A percentile compares a stretch with the other conserved stretches of the same genome.
Conservation (phyloP, 2,888 invertebrate genomes). For the Herminia tarsipennalis region DNA sequence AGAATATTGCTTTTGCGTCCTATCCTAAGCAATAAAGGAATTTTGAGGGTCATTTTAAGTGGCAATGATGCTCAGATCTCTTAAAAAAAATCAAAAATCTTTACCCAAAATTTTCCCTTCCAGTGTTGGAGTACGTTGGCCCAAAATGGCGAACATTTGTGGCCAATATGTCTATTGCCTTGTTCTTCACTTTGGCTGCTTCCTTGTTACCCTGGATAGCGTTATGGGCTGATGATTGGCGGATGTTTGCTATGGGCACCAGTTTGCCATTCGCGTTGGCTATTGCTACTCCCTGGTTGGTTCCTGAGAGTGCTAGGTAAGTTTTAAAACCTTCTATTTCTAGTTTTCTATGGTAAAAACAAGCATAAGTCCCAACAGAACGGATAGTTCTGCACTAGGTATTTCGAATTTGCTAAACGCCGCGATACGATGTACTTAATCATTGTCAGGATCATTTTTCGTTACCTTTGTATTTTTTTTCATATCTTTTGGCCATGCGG, state of each 20-base stretch:
- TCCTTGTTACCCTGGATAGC: constrained; percentile 94
- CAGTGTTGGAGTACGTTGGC: constrained; percentile 95
- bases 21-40: too few species aligned
- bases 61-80: too few species aligned
- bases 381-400: too few species aligned
- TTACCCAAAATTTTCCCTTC: too few species aligned
- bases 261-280: constrained; percentile 91
- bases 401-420: too few species aligned
- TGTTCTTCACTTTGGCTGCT: constrained; percentile 94
- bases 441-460: neutral
- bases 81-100: too few species aligned
- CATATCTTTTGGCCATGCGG: too few species aligned
- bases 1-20: too few species aligned
- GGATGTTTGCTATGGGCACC: constrained; percentile 90
- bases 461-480: too few species aligned
- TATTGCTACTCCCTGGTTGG: constrained; percentile 90
- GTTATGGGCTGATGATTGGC: constrained; percentile 92
- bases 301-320: constrained; percentile 94
- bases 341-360: neutral
- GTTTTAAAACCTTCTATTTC: neutral
- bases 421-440: too few species aligned
- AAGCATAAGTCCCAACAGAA: too few species aligned
- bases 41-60: too few species aligned
- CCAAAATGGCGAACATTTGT: constrained; percentile 96
- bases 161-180: constrained; percentile 95